Evolutionary conservation across 2,797 vertebrate species (phyloP).

Genomic region (Xyrichtys novacula): DNA sequence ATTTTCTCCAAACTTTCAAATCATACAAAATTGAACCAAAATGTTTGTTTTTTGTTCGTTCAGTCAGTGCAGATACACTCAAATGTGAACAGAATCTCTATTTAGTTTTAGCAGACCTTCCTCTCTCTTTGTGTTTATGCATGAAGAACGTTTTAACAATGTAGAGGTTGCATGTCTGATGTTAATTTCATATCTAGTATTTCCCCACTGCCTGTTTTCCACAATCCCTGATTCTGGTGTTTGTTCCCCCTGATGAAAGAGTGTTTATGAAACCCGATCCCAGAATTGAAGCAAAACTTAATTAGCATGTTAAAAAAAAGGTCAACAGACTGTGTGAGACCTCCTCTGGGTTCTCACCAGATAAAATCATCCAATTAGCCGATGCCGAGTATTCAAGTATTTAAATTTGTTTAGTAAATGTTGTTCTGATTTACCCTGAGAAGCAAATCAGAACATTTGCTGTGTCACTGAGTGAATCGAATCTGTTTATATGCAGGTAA

Average conservation of each 20-base stretch:
- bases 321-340: constrained; percentile 1
- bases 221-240: neutral
- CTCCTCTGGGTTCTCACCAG: neutral
- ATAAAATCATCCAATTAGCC: neutral
- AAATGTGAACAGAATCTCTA: too few relatives aligned
- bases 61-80: too few relatives aligned
- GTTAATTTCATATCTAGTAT: neutral
- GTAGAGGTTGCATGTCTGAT: too few relatives aligned
- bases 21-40: too few relatives aligned
- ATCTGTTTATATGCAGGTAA: too few relatives aligned
- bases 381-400: neutral
- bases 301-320: constrained; percentile 22
- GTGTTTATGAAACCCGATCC: constrained; percentile 2
- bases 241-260: neutral
- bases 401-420: constrained; percentile 1
- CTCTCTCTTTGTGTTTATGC: too few relatives aligned
- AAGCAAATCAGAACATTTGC: neutral
- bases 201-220: neutral
- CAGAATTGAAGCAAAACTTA: constrained; percentile 7
- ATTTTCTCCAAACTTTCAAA: too few relatives aligned
- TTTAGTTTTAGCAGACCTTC: too few relatives aligned
- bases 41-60: too few relatives aligned
- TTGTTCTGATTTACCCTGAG: neutral
- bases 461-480: too few relatives aligned
- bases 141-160: too few relatives aligned